These are phyloP conservation scores for Onchidella celtica DNA, from an alignment of 2,888 invertebrate species.

Conservation along the genomic window DNA sequence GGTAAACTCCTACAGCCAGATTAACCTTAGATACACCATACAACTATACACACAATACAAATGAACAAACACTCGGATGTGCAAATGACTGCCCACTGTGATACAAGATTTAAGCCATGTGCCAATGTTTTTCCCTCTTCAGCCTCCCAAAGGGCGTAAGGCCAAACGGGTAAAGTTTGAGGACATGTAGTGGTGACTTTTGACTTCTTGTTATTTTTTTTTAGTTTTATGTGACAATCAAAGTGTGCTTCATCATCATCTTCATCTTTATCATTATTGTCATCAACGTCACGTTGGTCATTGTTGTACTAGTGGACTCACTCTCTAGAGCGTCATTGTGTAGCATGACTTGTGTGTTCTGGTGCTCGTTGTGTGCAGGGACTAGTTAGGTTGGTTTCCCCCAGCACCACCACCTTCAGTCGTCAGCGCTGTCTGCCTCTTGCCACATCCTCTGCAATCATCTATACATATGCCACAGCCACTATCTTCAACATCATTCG, in stretches of 20 bases:
- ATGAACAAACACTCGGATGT: no score
- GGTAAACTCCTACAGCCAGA: no score
- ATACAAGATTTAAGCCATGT: no score
- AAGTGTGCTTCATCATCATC: slow-evolving; percentile 34
- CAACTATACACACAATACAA: no score
- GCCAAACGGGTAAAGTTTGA: slow-evolving; percentile 52
- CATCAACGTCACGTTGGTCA: slow-evolving; percentile 27
- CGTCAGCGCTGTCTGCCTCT: neutral
- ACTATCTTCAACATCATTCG: neutral
- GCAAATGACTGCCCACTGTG: no score
- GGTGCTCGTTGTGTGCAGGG: neutral
- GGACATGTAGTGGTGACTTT: slow-evolving; percentile 39
- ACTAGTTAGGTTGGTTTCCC: neutral
- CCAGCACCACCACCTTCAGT: neutral
- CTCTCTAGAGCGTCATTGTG: slow-evolving; percentile 15
- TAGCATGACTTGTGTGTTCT: slow-evolving; percentile 37
- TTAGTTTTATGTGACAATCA: slow-evolving; percentile 17
- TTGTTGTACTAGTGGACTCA: slow-evolving; percentile 21
- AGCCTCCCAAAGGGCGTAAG: slow-evolving; percentile 51
- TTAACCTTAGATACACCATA: no score
- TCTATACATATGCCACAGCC: neutral
- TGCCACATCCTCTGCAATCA: no score
- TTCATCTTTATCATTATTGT: slow-evolving; percentile 32
- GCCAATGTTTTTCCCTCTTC: neutral
- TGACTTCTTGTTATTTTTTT: neutral